Evolutionary conservation across 2,797 vertebrate species (phyloP).

Genomic region (Pogonophryne albipinna): DNA sequence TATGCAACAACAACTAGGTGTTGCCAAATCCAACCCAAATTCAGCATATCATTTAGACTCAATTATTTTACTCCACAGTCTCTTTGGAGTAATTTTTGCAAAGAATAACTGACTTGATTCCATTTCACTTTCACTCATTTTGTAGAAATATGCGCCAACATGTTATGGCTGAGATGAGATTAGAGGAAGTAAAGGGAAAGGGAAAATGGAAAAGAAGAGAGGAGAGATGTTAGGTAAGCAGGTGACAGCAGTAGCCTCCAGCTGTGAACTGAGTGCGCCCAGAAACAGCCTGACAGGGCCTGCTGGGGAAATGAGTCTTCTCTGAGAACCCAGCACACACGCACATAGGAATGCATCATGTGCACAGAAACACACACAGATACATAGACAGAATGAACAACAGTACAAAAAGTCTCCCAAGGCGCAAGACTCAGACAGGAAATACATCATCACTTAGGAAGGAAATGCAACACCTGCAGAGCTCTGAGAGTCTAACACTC

Average conservation of each 20-base stretch:
- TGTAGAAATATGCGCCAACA: conserved; percentile 16
- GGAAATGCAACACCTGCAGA: conserved; percentile 65
- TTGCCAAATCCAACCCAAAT: conserved; percentile 22
- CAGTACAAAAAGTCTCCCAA: conserved; percentile 68
- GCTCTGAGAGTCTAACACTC: conserved; percentile 34
- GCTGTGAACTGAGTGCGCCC: conserved; percentile 77
- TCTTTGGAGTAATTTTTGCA: conserved; percentile 51
- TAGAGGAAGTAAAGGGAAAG: neutral
- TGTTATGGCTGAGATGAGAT: conserved; percentile 35
- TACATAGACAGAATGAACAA: conserved; percentile 58
- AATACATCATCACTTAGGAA: conserved; percentile 68
- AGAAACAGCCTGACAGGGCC: conserved; percentile 81
- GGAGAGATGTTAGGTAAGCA: conserved; percentile 71
- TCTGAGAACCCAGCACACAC: conserved; percentile 69
- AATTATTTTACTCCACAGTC: conserved; percentile 30
- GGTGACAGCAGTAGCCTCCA: conserved; percentile 79
- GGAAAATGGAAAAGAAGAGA: conserved; percentile 21
- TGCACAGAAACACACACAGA: conserved; percentile 34
- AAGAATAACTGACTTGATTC: conserved; percentile 38
- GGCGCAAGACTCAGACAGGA: conserved; percentile 59
- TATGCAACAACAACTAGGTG: too few species aligned
- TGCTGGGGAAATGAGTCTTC: conserved; percentile 81
- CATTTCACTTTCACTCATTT: conserved; percentile 35
- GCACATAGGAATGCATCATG: conserved; percentile 29
- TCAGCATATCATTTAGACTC: conserved; percentile 29